A percentile compares a stretch with the other conserved stretches of the same genome.
phyloP scores from a whole-genome alignment of 2,113 vertebrate genomes.

The Circaetus cinerascens region DNA sequence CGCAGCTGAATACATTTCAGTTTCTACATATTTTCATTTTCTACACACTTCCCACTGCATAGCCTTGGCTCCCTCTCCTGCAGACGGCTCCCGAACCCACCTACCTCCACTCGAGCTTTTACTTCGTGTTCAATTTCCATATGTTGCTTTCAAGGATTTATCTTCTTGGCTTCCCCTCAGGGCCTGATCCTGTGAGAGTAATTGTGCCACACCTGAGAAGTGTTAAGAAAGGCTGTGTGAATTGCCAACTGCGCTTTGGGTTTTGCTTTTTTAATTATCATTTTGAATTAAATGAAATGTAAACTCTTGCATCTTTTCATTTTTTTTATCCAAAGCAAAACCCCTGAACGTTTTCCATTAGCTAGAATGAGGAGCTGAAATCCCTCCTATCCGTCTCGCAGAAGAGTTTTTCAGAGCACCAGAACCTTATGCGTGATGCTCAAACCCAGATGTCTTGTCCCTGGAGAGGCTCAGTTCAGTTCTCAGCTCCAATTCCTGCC shows the following conservation, averaged over 20 bases:
- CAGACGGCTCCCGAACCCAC: not conserved
- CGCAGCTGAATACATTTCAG: not conserved
- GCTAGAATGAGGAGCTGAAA: not conserved
- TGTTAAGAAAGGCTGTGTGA: not conserved
- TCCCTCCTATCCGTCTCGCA: not conserved
- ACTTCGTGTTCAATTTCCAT: not conserved
- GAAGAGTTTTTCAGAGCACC: not conserved
- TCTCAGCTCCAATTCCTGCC: not conserved
- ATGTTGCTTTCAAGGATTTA: not conserved
- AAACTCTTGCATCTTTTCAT: not conserved
- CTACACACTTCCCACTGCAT: not conserved
- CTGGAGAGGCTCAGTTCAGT: not conserved
- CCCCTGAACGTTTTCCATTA: not conserved
- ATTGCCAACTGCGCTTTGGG: not conserved
- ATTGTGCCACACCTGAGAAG: not conserved
- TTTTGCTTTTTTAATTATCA: not conserved
- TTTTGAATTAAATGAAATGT: not conserved
- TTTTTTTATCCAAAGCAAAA: not conserved
- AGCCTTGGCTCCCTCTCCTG: not conserved
- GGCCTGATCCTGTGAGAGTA: conserved; percentile 3
- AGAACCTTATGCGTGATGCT: not conserved
- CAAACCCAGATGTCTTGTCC: not conserved
- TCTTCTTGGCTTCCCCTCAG: not conserved
- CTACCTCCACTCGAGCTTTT: not conserved
- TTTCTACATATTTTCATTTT: not conserved